A percentile compares a stretch with the other conserved stretches of the same genome.
These are phyloP conservation scores for Turritopsis dohrnii DNA, from an alignment of 30 jellyfish, hydroid and myxozoan species.

Conservation along the genomic window DNA sequence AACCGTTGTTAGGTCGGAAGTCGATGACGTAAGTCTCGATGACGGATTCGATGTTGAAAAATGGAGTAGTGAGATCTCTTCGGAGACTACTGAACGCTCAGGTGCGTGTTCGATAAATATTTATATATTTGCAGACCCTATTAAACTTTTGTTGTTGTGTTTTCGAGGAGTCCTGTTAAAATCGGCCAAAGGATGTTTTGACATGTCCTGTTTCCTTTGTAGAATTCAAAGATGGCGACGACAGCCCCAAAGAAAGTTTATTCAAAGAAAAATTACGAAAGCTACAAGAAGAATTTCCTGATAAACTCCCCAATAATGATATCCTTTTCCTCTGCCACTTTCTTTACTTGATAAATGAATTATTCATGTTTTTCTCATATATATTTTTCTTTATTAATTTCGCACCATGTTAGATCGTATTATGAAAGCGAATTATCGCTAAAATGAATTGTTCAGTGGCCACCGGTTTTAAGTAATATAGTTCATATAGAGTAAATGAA, in stretches of 20 bases:
- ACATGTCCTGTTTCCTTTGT: background rate
- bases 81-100: background rate
- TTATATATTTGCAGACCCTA: no score
- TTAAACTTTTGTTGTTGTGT: no score
- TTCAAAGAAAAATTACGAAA: conserved; percentile 58
- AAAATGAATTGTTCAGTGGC: background rate
- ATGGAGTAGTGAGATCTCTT: background rate
- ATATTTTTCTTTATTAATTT: no score
- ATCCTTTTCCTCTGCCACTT: conserved; percentile 26
- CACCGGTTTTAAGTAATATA: background rate
- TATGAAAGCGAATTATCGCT: background rate
- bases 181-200: background rate
- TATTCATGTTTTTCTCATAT: background rate
- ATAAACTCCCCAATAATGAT: conserved; percentile 52
- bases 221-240: background rate
- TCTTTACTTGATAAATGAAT: background rate
- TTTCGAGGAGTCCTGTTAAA: no score
- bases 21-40: background rate
- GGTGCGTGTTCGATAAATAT: background rate
- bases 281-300: conserved; percentile 61
- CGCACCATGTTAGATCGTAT: background rate
- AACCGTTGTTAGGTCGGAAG: conserved; percentile 5
- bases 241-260: conserved; percentile 53
- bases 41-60: conserved; percentile 22
- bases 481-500: background rate